Evolutionary conservation across 2,113 vertebrate genomes (phyloP), one percentile per base, ranked within the genome.

Genomic region (Tauraco erythrolophus): DNA sequence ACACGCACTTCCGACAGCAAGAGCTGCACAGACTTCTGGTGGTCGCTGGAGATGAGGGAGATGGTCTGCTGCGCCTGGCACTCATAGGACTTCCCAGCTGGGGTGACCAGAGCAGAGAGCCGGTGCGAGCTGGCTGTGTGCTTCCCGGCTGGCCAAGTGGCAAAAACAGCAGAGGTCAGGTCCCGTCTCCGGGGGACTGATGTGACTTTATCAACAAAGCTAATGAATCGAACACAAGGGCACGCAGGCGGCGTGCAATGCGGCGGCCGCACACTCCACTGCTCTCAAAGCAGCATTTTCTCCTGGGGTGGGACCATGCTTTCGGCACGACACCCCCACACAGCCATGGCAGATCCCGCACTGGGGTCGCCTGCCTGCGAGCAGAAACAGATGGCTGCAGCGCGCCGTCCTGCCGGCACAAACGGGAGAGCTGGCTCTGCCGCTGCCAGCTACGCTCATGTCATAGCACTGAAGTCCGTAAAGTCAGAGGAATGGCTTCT

Each of bases 61-160:
- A 99, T 98, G 83, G 98, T 99, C 97, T 99, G 99, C 96, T 99
- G 98, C 0, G 99, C 99, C 57, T 98, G 76, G 95, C 99, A 99
- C 96, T 99, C 96, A 2, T 98, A 99, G 46, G 99, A 99, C 81
- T 70, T 99, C 27, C 99, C 99, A 2, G 98, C 98, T 0, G 99
- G 99, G 70, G 99, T 99, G 95, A 99, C 98, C 95, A 99, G 98
- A 58, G 99, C 99, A 5, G 99, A 99, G 39, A 99, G 98, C 11
- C 53, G 99, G 89, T 98, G 99, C 1, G 99, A 99, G 94, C 89
- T 99, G 95, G 99, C 99, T 0, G 99, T 99, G 98, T 99, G 99
- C 96, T 99, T 99, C 71, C 99, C 99, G 13, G 99, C 99, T 99
- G 96, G 13, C 80, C 95, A 65, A 64, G 81, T 81, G 46, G 89